phyloP scores from a whole-genome alignment of 2,797 vertebrate species.

The Pteronotus mesoamericanus region DNA sequence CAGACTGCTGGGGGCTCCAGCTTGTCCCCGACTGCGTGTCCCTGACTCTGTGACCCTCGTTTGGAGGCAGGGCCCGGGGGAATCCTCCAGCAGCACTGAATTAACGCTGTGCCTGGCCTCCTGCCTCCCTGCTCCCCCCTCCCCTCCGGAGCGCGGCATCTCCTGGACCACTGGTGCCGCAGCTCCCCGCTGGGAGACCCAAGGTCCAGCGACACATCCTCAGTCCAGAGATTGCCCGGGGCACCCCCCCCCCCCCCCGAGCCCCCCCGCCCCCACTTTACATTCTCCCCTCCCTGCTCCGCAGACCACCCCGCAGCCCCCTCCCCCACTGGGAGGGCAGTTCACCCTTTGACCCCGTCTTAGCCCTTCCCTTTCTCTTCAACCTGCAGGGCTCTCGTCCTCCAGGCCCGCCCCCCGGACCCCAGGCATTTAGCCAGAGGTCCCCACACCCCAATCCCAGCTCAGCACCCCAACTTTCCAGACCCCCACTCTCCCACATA shows the following conservation, averaged over 20 bases:
- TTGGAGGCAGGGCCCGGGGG: not conserved
- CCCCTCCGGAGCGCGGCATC: too few species aligned
- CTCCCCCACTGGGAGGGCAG: not conserved
- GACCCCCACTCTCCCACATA: not conserved
- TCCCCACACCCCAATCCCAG: not conserved
- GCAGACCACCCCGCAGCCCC: not conserved
- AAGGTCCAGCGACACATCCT: not conserved
- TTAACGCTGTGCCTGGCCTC: not conserved
- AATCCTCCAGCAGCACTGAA: not conserved
- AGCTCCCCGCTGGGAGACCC: not conserved
- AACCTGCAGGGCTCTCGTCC: not conserved
- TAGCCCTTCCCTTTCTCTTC: not conserved
- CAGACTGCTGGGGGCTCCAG: not conserved
- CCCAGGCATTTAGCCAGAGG: not conserved
- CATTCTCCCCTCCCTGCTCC: not conserved
- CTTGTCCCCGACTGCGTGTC: not conserved
- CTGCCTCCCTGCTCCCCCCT: not conserved
- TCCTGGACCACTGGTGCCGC: not conserved
- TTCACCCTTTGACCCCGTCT: not conserved
- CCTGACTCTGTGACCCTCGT: not conserved
- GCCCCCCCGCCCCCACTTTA: not conserved
- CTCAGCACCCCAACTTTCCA: conserved; percentile 20
- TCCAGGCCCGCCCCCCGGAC: not conserved
- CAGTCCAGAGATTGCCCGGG: not conserved
- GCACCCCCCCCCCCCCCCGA: not conserved